phyloP scores from a whole-genome alignment of 2,113 vertebrate genomes.

The Macquaria ambigua region DNA sequence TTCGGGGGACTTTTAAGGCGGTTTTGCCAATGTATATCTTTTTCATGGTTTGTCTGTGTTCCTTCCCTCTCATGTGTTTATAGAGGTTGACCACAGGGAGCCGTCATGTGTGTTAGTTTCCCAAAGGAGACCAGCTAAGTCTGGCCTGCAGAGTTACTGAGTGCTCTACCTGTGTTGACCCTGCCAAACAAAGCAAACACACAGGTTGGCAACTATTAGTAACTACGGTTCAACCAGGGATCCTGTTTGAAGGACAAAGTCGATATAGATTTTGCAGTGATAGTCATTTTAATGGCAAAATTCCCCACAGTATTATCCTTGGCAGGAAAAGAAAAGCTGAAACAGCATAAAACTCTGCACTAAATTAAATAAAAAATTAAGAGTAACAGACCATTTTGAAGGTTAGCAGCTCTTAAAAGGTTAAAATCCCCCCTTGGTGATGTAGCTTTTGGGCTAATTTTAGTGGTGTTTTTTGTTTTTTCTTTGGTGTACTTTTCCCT shows the following conservation, averaged over 20 bases:
- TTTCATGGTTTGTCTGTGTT: constrained; percentile 87
- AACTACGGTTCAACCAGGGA: constrained; percentile 21
- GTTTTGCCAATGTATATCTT: constrained; percentile 89
- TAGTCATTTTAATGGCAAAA: constrained; percentile 17
- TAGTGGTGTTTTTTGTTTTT: not conserved
- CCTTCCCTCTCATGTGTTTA: constrained; percentile 83
- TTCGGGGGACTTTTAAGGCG: constrained; percentile 85
- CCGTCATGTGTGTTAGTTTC: constrained; percentile 65
- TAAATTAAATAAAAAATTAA: too few relatives aligned
- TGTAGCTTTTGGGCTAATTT: constrained; percentile 10
- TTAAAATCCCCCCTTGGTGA: constrained; percentile 4
- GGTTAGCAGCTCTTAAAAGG: constrained; percentile 9
- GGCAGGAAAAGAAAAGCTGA: constrained; percentile 5
- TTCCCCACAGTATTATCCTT: constrained; percentile 18
- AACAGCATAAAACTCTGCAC: constrained; percentile 9
- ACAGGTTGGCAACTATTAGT: constrained; percentile 71
- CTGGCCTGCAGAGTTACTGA: constrained; percentile 67
- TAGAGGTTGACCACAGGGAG: constrained; percentile 68
- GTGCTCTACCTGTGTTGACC: constrained; percentile 76
- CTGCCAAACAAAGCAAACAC: constrained; percentile 84
- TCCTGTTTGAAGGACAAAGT: constrained; percentile 21
- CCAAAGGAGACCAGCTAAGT: constrained; percentile 70
- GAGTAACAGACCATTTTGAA: constrained; percentile 16
- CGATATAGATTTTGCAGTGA: constrained; percentile 21
- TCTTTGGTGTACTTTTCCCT: not conserved